Percentiles rank a stretch among this genome's conserved stretches.
These are phyloP conservation scores for Halesus radiatus DNA, from an alignment of 1,140 invertebrate species.

Conservation along the genomic window DNA sequence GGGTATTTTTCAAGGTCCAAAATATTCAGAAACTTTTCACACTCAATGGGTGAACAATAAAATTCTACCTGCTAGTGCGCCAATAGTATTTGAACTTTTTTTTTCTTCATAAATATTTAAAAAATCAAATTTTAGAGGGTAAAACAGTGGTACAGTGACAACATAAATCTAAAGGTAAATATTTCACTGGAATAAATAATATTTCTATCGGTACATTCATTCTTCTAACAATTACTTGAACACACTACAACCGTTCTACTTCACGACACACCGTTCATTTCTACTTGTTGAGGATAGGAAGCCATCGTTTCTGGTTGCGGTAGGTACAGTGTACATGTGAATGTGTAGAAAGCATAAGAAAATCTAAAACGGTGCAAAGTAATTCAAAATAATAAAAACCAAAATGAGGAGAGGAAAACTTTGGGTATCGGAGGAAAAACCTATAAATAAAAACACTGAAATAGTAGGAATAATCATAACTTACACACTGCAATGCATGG, in stretches of 20 bases:
- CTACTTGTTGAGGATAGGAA: conserved; percentile 1
- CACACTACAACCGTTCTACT: background rate
- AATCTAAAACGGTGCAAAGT: background rate
- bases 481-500: conserved; percentile 41
- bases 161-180: too few species aligned
- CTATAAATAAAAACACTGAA: background rate
- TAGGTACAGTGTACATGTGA: conserved; percentile 4
- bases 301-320: background rate
- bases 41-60: too few species aligned
- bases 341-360: conserved; percentile 9
- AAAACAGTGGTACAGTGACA: too few species aligned
- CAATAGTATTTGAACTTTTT: too few species aligned
- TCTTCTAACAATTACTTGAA: background rate
- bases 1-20: too few species aligned
- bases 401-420: background rate
- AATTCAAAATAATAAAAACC: background rate
- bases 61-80: too few species aligned
- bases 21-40: too few species aligned
- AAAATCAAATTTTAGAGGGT: too few species aligned
- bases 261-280: background rate
- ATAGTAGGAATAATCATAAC: background rate
- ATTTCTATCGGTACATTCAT: too few species aligned
- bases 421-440: background rate
- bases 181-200: too few species aligned
- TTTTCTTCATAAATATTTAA: too few species aligned